phyloP scores from a whole-genome alignment of 2,797 vertebrate genomes.

The Gallirallus australis region DNA sequence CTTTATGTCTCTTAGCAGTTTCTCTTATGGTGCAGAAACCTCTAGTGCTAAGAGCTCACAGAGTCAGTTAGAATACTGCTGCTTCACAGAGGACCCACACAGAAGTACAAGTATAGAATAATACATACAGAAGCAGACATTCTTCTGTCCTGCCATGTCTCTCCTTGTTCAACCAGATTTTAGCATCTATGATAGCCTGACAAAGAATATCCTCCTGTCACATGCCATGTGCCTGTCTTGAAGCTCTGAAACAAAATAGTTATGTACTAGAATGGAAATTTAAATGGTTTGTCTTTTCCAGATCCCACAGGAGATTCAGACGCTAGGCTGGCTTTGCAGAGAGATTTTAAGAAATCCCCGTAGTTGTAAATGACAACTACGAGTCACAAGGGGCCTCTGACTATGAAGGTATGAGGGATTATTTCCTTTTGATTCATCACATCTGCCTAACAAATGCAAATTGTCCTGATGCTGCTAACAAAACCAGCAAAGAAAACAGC shows the following conservation, averaged over 20 bases:
- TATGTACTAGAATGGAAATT: background rate
- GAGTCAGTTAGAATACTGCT: background rate
- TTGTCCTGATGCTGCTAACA: background rate
- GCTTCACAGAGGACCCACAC: background rate
- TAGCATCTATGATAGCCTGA: background rate
- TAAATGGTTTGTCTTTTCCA: background rate
- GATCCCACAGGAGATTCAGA: background rate
- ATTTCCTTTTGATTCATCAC: background rate
- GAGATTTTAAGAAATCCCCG: background rate
- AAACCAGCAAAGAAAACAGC: background rate
- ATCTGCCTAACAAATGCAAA: background rate
- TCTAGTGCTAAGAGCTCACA: background rate
- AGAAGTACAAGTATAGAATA: background rate
- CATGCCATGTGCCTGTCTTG: background rate
- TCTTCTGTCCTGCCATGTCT: background rate
- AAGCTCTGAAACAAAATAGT: background rate
- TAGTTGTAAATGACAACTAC: background rate
- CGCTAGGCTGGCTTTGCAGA: background rate
- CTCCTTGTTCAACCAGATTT: background rate
- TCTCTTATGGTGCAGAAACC: background rate
- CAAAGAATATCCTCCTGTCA: background rate
- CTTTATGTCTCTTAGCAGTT: background rate
- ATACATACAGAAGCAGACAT: fast-evolving
- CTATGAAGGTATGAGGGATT: background rate
- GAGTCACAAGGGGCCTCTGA: background rate